Evolutionary conservation across 2,797 vertebrate species (phyloP).

Genomic region (Chromis chromis): DNA sequence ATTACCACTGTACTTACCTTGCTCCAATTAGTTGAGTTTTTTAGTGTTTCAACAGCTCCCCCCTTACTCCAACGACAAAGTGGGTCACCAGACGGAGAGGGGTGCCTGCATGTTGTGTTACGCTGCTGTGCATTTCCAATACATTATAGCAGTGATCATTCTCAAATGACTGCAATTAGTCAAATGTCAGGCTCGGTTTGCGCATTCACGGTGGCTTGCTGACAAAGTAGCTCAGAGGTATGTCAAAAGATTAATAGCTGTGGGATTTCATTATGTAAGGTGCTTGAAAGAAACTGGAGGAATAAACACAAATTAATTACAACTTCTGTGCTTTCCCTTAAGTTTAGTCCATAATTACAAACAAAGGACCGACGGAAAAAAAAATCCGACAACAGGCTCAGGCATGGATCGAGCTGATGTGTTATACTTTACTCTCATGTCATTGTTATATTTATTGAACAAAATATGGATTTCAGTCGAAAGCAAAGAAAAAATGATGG

Average conservation of each 20-base stretch:
- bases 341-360: conserved; percentile 52
- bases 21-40: conserved; percentile 60
- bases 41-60: conserved; percentile 45
- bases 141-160: conserved; percentile 78
- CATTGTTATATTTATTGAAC: neutral
- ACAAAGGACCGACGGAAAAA: conserved; percentile 2
- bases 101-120: conserved; percentile 64
- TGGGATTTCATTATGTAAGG: conserved; percentile 78
- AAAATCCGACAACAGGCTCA: neutral
- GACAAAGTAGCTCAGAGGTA: conserved; percentile 79
- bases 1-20: conserved; percentile 50
- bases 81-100: conserved; percentile 58
- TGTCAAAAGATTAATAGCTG: conserved; percentile 81
- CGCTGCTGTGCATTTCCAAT: conserved; percentile 69
- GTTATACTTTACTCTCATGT: conserved; percentile 6
- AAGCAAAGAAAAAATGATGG: neutral
- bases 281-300: conserved; percentile 62
- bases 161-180: conserved; percentile 86
- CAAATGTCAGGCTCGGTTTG: conserved; percentile 82
- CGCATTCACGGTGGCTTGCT: conserved; percentile 68
- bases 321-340: conserved; percentile 57
- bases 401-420: neutral
- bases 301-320: conserved; percentile 74
- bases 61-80: conserved; percentile 44
- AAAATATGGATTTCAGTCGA: neutral